Evolutionary conservation across 2,888 invertebrate genomes (phyloP), one percentile per base, ranked within the genome.

Genomic region (Xanthia icteritia): DNA sequence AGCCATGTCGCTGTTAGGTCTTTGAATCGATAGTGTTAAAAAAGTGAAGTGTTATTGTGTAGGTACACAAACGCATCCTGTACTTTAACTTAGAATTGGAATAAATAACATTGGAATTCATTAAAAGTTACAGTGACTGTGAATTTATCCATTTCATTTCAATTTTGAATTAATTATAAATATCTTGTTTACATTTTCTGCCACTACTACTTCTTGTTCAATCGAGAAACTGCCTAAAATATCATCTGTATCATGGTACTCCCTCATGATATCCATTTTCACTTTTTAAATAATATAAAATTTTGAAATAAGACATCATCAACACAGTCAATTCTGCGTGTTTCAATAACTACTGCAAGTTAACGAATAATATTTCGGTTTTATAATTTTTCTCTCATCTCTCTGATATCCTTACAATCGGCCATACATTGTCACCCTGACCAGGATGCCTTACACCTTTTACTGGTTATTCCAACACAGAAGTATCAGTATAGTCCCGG

Each of bases 1-100:
- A 77, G 84, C 85, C 82, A 86, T 79, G 68, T 68, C 54, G 4
- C 15, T 77, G 74, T 73, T 48, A 72, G 70, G 75, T 73, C 51
- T 73, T 68, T 66, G 20, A 81, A 66, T 79, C 60, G 36, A 75
- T 75, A n/a, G 45, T 48, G 60, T 45, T 81, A 39, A 58, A 73
- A 78, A 75, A 61, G 20, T 81, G 82, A 76, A 60, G 82, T 76
- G 60, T 39, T 74, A 5, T 54, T 31, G 36, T 31, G 31, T 31
- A 31, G n/a, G 11, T 0, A 58, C 23, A 73, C 27, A 23, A 81
- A 15, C 54, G 17, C 51, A 60, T 60, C 51, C 51, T 60, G 51
- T n/a, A 11, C 6, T 8, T 8, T 27, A 6, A 36, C 23, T 0
- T 23, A 8, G 2, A 56, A 56, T 56, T 6, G 15, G 6, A 27